Base-by-base conservation (phyloP, 2,888 invertebrate species). In the Ectropis crepuscularia region DNA sequence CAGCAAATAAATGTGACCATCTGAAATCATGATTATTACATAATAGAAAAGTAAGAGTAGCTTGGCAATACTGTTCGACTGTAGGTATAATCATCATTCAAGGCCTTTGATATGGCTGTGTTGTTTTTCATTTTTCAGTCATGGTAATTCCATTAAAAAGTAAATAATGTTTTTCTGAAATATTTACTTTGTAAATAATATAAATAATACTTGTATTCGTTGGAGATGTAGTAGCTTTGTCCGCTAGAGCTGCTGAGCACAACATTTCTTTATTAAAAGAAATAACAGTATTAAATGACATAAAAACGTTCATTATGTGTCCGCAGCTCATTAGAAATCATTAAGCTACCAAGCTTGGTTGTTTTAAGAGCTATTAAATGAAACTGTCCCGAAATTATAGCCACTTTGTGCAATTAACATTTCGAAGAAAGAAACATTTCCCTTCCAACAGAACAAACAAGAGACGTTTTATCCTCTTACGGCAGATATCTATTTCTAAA, bases 361-460 rank as follows among this genome's bases (percentile, higher is more conserved):
- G 73, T 75, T 77, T 72, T 76, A 80, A 79, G 76, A 74, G 73
- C 80, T 75, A 80, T 80, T 79, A 78, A 75, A 80, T 77, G 78
- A 77, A 78, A 80, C 77, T 80, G 78, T 79, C 74, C 78, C 70
- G 76, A 79, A 79, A 77, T 78, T 78, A 80, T 79, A 68, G 78
- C 75, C 76, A 75, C 76, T 80, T 80, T 77, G 77, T 74, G 76
- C 75, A 78, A 78, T 73, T 65, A 77, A 72, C 76, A 77, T 75
- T 78, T 75, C 69, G 71, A 68, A 70, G 71, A 69, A 71, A 72
- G 66, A 75, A 70, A 76, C 74, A 73, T 70, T 69, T 69, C 75
- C 71, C 70, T 67, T 68, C 67, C 61, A 62, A 63, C 57, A 67
- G 65, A 69, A 69, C 74, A 70, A 73, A 53, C 63, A 66, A 57